Percentiles rank a stretch among this genome's conserved stretches.
Conservation (phyloP, 2,797 vertebrate genomes). For the Ctenosaura bakeri region DNA sequence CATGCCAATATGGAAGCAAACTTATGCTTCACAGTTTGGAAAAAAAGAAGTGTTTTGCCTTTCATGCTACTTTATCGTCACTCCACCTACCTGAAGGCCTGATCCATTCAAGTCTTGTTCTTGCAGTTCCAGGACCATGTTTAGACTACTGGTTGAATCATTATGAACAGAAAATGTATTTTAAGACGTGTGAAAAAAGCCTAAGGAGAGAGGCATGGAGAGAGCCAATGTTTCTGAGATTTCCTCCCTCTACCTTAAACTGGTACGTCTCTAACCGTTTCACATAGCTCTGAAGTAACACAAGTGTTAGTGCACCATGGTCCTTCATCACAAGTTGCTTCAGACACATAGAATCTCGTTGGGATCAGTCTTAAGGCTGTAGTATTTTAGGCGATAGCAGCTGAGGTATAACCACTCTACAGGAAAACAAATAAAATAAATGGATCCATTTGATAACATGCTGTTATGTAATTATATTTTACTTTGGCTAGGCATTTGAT, state of each 20-base stretch:
- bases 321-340: neutral
- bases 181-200: neutral
- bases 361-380: neutral
- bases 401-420: neutral
- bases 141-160: conserved; percentile 67
- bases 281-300: neutral
- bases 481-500: neutral
- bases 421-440: neutral
- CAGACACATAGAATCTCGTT: neutral
- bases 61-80: conserved; percentile 42
- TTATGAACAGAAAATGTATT: conserved; percentile 40
- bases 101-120: conserved; percentile 67
- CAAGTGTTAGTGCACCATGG: neutral
- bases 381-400: neutral
- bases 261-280: neutral
- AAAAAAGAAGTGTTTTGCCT: neutral
- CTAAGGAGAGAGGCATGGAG: neutral
- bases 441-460: neutral
- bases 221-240: neutral
- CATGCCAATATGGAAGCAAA: conserved; percentile 40
- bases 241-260: neutral
- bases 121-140: conserved; percentile 61
- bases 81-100: conserved; percentile 62
- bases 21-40: neutral
- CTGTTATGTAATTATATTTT: conserved; percentile 18